Percentiles rank a stretch among this genome's conserved stretches.
Conservation (phyloP, 30 jellyfish, hydroid and myxozoan genomes). For the Turritopsis rubra region DNA sequence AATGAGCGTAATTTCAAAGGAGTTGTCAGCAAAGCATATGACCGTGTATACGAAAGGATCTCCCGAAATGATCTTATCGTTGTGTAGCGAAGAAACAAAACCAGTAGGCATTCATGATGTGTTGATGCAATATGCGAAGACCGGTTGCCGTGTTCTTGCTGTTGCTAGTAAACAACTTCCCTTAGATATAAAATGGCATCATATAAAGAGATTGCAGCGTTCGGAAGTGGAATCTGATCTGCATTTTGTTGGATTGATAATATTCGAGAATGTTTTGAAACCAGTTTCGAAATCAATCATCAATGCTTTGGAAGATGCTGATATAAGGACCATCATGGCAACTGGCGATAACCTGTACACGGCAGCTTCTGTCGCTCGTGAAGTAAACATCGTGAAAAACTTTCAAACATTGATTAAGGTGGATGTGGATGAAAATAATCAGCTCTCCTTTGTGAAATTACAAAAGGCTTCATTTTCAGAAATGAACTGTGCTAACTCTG, state of each 20-base stretch:
- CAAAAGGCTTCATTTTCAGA: background rate
- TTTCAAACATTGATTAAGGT: slow-evolving; percentile 16
- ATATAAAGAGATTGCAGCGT: slow-evolving; percentile 14
- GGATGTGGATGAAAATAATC: background rate
- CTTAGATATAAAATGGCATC: background rate
- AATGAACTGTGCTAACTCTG: background rate
- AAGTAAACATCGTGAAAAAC: slow-evolving; percentile 11
- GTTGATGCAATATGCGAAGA: slow-evolving; percentile 4
- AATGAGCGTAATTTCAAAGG: slow-evolving; percentile 33
- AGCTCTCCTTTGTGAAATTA: background rate
- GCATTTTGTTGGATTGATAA: slow-evolving; percentile 27
- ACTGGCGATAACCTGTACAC: slow-evolving; percentile 51
- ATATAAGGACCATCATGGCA: slow-evolving; percentile 48
- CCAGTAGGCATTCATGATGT: slow-evolving; percentile 25
- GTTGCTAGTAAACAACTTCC: slow-evolving; percentile 24
- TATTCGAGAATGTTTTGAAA: slow-evolving; percentile 24
- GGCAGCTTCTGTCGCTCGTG: slow-evolving; percentile 40
- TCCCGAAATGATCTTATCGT: slow-evolving; percentile 30
- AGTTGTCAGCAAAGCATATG: background rate
- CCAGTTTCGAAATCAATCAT: slow-evolving; percentile 22
- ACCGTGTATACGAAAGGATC: slow-evolving; percentile 38
- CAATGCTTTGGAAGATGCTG: slow-evolving; percentile 22
- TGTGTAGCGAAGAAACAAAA: slow-evolving; percentile 2
- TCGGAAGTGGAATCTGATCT: slow-evolving; percentile 36
- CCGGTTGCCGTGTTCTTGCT: slow-evolving; percentile 46